A percentile compares a stretch with the other conserved stretches of the same genome.
phyloP scores from a whole-genome alignment of 1,140 invertebrate species.

The Aricia agestis region DNA sequence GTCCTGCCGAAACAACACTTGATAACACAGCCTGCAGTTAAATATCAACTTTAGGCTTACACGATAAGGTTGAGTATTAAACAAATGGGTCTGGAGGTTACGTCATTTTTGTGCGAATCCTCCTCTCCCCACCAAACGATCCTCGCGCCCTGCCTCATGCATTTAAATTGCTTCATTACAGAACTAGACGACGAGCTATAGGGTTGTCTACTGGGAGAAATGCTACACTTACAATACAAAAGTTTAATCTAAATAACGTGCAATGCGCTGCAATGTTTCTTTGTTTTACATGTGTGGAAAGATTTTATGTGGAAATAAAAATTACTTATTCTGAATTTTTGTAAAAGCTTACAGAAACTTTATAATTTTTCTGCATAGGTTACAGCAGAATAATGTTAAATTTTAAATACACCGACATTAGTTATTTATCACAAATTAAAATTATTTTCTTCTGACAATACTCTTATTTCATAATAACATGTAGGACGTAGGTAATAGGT shows the following conservation, averaged over 20 bases:
- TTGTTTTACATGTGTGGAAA: conserved; percentile 6
- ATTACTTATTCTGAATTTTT: too few relatives aligned
- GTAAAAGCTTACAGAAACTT: too few relatives aligned
- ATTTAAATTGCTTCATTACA: conserved; percentile 78
- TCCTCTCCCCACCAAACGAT: conserved; percentile 55
- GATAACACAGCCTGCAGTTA: neutral
- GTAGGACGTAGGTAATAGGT: too few relatives aligned
- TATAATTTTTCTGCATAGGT: too few relatives aligned
- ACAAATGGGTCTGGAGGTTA: conserved; percentile 24
- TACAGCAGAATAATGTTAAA: too few relatives aligned
- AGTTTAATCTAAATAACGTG: conserved; percentile 35
- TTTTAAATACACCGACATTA: too few relatives aligned
- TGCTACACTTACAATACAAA: conserved; percentile 25
- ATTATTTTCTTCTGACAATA: too few relatives aligned
- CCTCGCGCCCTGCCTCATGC: conserved; percentile 75
- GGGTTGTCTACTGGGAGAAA: conserved; percentile 66
- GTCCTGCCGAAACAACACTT: conserved; percentile 27
- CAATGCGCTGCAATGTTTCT: conserved; percentile 17
- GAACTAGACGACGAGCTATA: conserved; percentile 61
- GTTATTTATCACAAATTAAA: too few relatives aligned
- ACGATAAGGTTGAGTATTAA: conserved; percentile 21
- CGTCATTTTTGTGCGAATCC: conserved; percentile 30
- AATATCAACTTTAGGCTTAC: conserved; percentile 27
- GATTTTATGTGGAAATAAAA: neutral
- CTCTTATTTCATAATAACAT: too few relatives aligned